Evolutionary conservation across 1,140 invertebrate species (phyloP).

Genomic region (Drosophila paulistorum): DNA sequence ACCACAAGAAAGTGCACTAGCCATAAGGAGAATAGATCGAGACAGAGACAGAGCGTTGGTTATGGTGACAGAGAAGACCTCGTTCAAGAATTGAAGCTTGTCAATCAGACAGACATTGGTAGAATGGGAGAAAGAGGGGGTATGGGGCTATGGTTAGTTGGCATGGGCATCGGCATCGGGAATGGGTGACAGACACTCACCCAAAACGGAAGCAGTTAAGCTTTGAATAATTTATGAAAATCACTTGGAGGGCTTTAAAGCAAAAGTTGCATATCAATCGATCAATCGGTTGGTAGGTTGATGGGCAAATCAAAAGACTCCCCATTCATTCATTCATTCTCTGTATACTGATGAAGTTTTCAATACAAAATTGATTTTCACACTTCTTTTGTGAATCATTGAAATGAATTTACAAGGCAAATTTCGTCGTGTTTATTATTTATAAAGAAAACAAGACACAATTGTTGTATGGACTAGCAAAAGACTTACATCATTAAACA

Average conservation of each 20-base stretch:
- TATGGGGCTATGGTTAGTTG: too few species aligned
- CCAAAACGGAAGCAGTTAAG: slow-evolving; percentile 76
- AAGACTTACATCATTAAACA: background rate
- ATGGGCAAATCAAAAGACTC: slow-evolving; percentile 2
- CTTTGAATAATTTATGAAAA: slow-evolving; percentile 80
- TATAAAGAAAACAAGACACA: background rate
- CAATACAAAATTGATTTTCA: slow-evolving; percentile 43
- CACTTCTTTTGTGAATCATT: slow-evolving; percentile 27
- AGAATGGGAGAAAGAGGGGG: background rate
- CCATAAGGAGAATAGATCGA: background rate
- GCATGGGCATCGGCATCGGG: background rate
- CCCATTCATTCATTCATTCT: background rate
- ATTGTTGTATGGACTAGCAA: background rate
- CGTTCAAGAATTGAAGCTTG: slow-evolving; percentile 40
- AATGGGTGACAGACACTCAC: slow-evolving; percentile 36
- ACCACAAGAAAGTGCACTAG: slow-evolving; percentile 65
- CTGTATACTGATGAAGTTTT: slow-evolving; percentile 8
- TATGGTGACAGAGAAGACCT: slow-evolving; percentile 34
- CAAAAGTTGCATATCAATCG: slow-evolving; percentile 73
- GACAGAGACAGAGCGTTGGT: background rate
- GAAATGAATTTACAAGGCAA: background rate
- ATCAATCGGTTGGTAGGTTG: slow-evolving; percentile 11
- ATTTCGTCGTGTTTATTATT: background rate
- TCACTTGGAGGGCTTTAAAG: slow-evolving; percentile 32
- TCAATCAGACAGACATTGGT: slow-evolving; percentile 54